Base-by-base conservation (phyloP, 2,888 invertebrate species). In the Platycnemis pennipes region DNA sequence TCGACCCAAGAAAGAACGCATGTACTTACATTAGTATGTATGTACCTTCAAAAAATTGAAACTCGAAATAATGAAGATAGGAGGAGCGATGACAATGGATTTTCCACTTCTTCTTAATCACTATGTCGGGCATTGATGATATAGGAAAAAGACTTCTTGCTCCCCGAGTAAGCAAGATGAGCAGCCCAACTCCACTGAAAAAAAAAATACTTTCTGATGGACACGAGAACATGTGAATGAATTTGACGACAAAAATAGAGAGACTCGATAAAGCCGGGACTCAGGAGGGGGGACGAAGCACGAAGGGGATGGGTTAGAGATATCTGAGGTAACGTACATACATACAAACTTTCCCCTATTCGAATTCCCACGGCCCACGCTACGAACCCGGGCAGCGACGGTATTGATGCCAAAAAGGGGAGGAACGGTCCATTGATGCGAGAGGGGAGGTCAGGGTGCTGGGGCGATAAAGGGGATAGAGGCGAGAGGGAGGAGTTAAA, bases 361-460 rank as follows among this genome's bases (percentile, higher is more conserved):
- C 91, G 63, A 63, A 69, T 91, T 91, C 91, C 91, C 16, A 77
- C 77, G 37, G 63, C 91, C 91, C 69, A 91, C 63, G 91, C 91
- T 44, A 19, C 44, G 42, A 91, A 91, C 91, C 63, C 63, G 91
- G 69, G 91, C 91, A 69, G 91, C 91, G 89, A 56, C 56, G 91
- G 91, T 63, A 63, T 91, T 63, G 56, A 63, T 56, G 63, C 63
- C 63, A 44, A 91, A 63, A 91, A 91, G 91, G 63, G 91, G 63
- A 91, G 91, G 91, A 91, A 69, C 63, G 91, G 91, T 91, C 91
- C 91, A 91, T 91, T 91, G 91, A 44, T 56, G 63, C 63, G 63
- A 37, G 63, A 63, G 69, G 91, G 91, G 63, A 63, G 91, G 44
- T 37, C 63, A 91, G 63, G 87, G 37, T 45, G 87, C 0, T 44